Evolutionary conservation across 2,797 vertebrate genomes (phyloP), one percentile per base, ranked within the genome.

Genomic region (Huso huso): DNA sequence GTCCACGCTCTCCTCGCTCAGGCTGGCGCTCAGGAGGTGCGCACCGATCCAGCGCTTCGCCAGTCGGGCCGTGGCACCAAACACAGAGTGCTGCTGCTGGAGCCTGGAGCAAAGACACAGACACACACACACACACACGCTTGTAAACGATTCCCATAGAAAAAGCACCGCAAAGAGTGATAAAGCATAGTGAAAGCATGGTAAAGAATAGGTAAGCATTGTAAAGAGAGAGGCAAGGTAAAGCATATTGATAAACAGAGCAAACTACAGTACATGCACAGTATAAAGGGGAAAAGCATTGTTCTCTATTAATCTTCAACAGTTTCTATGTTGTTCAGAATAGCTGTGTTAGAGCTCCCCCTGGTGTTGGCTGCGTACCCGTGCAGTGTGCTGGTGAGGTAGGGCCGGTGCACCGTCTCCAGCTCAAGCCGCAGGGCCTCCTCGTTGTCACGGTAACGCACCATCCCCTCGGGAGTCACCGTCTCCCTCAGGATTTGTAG

Each of bases 1-100:
- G 73, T 99, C 97, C 66, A 96, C 80, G 2, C 91, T 83, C 67
- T 99, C 95, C 6, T 97, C 94, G 0, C 85, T 83, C 52, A 99
- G 71, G 64, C 78, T 80, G 12, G 88, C 86, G 0, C 89, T 88
- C 72, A 99, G 86, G 58, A 99, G 89, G 77, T 99, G 97, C 63
- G 95, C 89, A 0, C 84, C 90, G 18, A 99, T 77, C 97, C 97
- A 99, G n/a, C 96, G 94, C 72, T 98, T 98, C 70, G 87, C 90
- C 69, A 99, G 82, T 15, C 96, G 94, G 66, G 93, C 96, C 60
- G 88, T 87, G 0, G 87, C 83, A 0, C 95, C 90, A 0, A 96
- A 98, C 73, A 89, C 92, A 0, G 89, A 82, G 70, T 97, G 86
- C 81, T 96, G 94, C 86, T 98, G 95, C 75, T 98, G 97, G 50